phyloP scores from a whole-genome alignment of 2,888 invertebrate genomes.

The Dasypogon diadema region DNA sequence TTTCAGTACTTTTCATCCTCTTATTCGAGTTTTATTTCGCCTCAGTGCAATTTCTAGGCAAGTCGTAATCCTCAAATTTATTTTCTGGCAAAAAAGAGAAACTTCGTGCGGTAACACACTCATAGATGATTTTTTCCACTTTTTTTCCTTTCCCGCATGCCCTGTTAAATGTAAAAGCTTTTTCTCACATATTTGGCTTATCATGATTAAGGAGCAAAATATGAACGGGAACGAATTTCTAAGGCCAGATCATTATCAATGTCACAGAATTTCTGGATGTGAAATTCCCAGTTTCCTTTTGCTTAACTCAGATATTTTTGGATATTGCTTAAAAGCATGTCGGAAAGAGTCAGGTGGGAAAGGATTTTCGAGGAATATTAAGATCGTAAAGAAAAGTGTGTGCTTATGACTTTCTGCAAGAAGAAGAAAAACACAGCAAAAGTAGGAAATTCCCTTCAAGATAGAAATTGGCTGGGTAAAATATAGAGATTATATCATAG shows the following conservation, averaged over 20 bases:
- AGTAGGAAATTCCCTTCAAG: background rate
- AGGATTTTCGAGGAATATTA: conserved; percentile 35
- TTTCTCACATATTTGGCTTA: background rate
- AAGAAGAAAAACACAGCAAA: background rate
- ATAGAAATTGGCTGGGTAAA: background rate
- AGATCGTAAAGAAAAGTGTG: conserved; percentile 5
- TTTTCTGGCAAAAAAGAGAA: background rate
- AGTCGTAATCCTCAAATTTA: background rate
- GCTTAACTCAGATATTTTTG: conserved; percentile 2
- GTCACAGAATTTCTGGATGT: conserved; percentile 1
- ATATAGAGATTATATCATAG: background rate
- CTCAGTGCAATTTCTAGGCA: background rate
- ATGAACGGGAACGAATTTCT: background rate
- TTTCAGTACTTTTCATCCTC: background rate
- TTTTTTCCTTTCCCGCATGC: background rate
- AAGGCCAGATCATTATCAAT: conserved; percentile 7
- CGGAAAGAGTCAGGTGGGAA: conserved; percentile 19
- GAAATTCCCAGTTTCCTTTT: background rate
- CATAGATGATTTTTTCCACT: background rate
- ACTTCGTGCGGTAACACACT: background rate
- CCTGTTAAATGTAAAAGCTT: background rate
- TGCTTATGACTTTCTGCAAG: conserved; percentile 21
- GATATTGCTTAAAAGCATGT: conserved; percentile 10
- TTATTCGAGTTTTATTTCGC: background rate
- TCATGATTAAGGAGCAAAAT: conserved; percentile 11